Percentiles rank a stretch among this genome's conserved stretches.
These are phyloP conservation scores for Xanthorhoe spadicearia DNA, from an alignment of 2,888 invertebrate genomes.

Conservation along the genomic window DNA sequence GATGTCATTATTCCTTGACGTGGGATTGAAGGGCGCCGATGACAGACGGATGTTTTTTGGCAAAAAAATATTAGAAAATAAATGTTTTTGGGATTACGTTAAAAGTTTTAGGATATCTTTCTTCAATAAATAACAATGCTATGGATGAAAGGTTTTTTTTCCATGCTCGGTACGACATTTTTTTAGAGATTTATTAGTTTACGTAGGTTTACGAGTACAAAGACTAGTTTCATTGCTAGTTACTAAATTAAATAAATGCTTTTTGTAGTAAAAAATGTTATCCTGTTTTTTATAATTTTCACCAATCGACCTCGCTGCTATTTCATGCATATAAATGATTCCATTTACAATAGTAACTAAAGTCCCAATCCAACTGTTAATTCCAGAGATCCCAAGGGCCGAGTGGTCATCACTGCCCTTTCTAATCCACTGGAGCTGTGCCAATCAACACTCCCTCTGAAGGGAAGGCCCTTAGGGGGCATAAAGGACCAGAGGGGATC, in stretches of 20 bases:
- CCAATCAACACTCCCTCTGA: slow-evolving; percentile 77
- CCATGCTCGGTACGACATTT: too few species aligned
- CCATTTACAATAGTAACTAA: slow-evolving; percentile 39
- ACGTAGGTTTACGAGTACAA: too few species aligned
- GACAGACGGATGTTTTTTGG: slow-evolving; percentile 60
- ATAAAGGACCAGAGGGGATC: slow-evolving; percentile 42
- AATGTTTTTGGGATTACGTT: slow-evolving; percentile 21
- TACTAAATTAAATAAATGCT: neutral
- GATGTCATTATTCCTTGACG: slow-evolving; percentile 74
- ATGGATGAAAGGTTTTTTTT: neutral
- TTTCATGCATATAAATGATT: slow-evolving; percentile 23
- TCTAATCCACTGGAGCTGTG: slow-evolving; percentile 75
- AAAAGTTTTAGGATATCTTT: slow-evolving; percentile 12
- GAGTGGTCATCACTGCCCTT: slow-evolving; percentile 74
- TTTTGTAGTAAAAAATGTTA: neutral
- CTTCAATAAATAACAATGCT: neutral
- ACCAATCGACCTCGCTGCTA: neutral
- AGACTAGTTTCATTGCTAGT: too few species aligned
- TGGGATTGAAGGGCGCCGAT: slow-evolving; percentile 65
- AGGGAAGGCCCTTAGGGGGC: slow-evolving; percentile 57
- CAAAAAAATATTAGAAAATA: slow-evolving; percentile 43
- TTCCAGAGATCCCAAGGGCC: slow-evolving; percentile 68
- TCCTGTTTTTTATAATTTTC: neutral
- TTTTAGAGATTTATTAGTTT: neutral
- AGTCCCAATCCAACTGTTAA: slow-evolving; percentile 60